A percentile compares a stretch with the other conserved stretches of the same genome.
phyloP scores from a whole-genome alignment of 2,797 vertebrate genomes.

The Poeciliopsis paucimaculata region DNA sequence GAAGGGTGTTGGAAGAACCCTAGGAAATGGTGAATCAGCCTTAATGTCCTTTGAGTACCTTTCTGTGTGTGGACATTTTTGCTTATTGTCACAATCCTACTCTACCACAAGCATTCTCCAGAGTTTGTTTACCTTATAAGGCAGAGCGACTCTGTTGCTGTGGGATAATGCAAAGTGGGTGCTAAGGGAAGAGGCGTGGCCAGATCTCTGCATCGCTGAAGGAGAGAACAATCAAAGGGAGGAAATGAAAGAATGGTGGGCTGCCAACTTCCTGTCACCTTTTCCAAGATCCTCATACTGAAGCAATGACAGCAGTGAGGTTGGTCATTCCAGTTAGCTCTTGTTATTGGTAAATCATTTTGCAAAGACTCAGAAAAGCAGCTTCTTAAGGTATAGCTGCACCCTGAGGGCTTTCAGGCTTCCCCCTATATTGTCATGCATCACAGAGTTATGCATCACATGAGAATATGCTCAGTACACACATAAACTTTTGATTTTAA shows the following conservation, averaged over 20 bases:
- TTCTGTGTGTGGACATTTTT: not conserved
- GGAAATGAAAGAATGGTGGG: slow-evolving; percentile 76
- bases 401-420: slow-evolving; percentile 10
- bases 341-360: slow-evolving; percentile 7
- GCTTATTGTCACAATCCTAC: slow-evolving; percentile 63
- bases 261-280: slow-evolving; percentile 72
- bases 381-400: slow-evolving; percentile 1
- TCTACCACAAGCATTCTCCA: slow-evolving; percentile 81
- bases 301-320: not conserved
- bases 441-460: slow-evolving; percentile 45
- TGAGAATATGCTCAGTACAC: slow-evolving; percentile 25
- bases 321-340: not conserved
- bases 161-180: slow-evolving; percentile 74
- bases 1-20: not conserved
- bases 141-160: slow-evolving; percentile 65
- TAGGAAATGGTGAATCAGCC: not conserved
- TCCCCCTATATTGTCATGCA: slow-evolving; percentile 24
- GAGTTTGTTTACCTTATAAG: slow-evolving; percentile 88
- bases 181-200: slow-evolving; percentile 84
- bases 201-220: slow-evolving; percentile 54
- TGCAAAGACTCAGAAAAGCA: not conserved
- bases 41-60: slow-evolving; percentile 16
- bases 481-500: not conserved
- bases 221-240: slow-evolving; percentile 70
- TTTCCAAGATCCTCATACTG: slow-evolving; percentile 51